phyloP scores from a whole-genome alignment of 2,888 invertebrate species.

The Drosophila macrothrix region DNA sequence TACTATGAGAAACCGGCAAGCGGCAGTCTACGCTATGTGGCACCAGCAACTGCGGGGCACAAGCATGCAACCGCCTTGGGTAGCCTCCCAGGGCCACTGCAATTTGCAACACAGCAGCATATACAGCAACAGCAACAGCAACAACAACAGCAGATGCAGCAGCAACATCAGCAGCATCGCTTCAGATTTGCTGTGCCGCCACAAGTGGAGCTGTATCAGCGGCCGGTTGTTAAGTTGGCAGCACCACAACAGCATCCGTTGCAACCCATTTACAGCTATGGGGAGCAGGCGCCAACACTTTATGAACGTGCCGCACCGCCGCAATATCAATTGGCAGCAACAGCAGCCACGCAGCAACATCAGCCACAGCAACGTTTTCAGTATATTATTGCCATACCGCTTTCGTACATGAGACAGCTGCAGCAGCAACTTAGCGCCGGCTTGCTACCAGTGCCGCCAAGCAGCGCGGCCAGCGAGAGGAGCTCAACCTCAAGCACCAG shows the following conservation, averaged over 20 bases:
- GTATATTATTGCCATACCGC: constrained; percentile 82
- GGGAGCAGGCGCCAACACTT: constrained; percentile 51
- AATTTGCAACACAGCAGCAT: constrained; percentile 30
- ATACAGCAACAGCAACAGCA: constrained; percentile 18
- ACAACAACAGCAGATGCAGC: constrained; percentile 18
- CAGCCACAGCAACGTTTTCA: constrained; percentile 76
- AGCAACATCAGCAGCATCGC: constrained; percentile 49
- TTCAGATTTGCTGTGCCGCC: constrained; percentile 64
- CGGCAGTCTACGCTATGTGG: constrained; percentile 59
- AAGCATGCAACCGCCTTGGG: constrained; percentile 25
- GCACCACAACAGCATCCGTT: constrained; percentile 34
- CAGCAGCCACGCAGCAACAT: constrained; percentile 40
- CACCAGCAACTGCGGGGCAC: constrained; percentile 49
- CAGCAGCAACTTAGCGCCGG: constrained; percentile 67
- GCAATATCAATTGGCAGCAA: constrained; percentile 51
- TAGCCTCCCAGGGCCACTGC: constrained; percentile 42
- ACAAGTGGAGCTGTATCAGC: constrained; percentile 69
- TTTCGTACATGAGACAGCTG: constrained; percentile 79
- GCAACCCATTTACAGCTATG: constrained; percentile 52
- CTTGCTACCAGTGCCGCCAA: constrained; percentile 34
- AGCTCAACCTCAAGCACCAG: constrained; percentile 38
- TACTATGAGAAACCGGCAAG: constrained; percentile 57
- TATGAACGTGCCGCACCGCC: constrained; percentile 57
- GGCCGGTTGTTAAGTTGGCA: constrained; percentile 34
- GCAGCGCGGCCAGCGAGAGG: constrained; percentile 24